Conservation (phyloP, 2,797 vertebrate species). For the Myoxocephalus aenaeus region DNA sequence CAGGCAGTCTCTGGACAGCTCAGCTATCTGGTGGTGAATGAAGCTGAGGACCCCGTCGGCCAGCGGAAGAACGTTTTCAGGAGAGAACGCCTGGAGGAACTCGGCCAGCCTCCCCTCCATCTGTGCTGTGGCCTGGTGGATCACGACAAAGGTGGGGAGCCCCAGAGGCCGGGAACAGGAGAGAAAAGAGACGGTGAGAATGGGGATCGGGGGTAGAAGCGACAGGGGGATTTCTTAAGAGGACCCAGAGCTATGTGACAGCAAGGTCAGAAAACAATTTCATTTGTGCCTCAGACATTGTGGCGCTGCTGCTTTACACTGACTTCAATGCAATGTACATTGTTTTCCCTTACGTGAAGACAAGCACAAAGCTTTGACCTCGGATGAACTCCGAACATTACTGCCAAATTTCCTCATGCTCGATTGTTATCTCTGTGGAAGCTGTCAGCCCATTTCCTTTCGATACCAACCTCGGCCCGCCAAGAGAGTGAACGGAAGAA, state of each 20-base stretch:
- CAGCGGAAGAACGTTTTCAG: constrained; percentile 89
- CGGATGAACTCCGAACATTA: constrained; percentile 38
- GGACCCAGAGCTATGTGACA: constrained; percentile 2
- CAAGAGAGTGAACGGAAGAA: background rate
- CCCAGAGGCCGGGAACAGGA: background rate
- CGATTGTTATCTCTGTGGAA: constrained; percentile 43
- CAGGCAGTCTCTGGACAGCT: constrained; percentile 93
- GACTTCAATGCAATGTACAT: background rate
- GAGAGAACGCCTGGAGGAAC: constrained; percentile 87
- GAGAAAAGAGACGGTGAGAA: background rate
- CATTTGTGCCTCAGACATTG: background rate
- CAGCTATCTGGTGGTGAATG: constrained; percentile 94
- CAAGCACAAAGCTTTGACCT: constrained; percentile 36
- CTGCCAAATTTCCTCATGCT: constrained; percentile 39
- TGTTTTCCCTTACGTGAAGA: constrained; percentile 18
- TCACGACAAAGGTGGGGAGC: background rate
- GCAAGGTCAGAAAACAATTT: constrained; percentile 23
- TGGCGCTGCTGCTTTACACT: constrained; percentile 15
- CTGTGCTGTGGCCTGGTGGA: constrained; percentile 89
- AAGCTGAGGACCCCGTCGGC: constrained; percentile 94
- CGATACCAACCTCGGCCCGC: constrained; percentile 3
- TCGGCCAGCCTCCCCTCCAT: constrained; percentile 92
- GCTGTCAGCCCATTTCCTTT: constrained; percentile 55
- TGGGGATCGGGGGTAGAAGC: background rate
- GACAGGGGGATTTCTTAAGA: background rate